phyloP scores from a whole-genome alignment of 2,797 vertebrate genomes.

The Coendou prehensilis region DNA sequence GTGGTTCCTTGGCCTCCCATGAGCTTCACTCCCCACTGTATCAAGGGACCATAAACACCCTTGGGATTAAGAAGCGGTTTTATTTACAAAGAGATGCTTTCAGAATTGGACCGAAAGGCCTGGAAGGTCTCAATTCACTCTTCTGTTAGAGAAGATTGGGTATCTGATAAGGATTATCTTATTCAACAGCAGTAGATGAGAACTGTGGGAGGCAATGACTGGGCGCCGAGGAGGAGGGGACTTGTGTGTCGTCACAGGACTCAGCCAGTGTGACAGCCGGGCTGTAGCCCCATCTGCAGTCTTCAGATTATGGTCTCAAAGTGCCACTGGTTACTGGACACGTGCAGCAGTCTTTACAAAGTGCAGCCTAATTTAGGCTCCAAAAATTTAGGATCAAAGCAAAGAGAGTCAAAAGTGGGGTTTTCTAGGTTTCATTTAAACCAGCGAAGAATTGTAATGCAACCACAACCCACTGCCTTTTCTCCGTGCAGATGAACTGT shows the following conservation, averaged over 20 bases:
- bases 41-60: not conserved
- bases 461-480: not conserved
- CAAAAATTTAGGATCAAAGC: constrained; percentile 8
- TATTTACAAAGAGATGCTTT: not conserved
- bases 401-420: not conserved
- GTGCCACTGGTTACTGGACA: not conserved
- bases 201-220: not conserved
- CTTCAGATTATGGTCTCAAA: not conserved
- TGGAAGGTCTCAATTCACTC: not conserved
- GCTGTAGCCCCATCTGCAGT: not conserved
- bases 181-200: not conserved
- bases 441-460: not conserved
- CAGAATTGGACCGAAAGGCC: not conserved
- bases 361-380: not conserved
- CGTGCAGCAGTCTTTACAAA: not conserved
- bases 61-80: not conserved
- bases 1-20: not conserved
- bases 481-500: not conserved
- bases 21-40: not conserved
- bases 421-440: not conserved
- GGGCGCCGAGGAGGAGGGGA: not conserved
- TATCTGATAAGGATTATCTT: not conserved
- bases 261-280: not conserved
- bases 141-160: not conserved
- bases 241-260: accelerated